Evolutionary conservation across 1,140 invertebrate species (phyloP), one percentile per base, ranked within the genome.

Genomic region (Euglossa dilemma): DNA sequence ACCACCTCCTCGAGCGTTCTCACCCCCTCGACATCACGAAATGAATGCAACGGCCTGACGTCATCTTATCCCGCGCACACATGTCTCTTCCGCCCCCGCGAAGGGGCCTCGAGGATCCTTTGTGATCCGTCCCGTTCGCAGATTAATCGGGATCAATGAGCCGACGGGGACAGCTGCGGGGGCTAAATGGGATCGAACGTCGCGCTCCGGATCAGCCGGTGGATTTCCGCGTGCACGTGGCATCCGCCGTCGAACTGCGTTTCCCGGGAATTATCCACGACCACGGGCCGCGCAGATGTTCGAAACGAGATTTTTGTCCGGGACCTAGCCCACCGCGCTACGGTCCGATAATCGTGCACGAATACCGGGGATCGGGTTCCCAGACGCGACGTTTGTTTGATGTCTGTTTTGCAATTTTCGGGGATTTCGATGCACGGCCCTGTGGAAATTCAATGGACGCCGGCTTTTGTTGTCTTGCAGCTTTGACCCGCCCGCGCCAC

Each of bases 111-210:
- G 43, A 43, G 67, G 14, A 52, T 78, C 86, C 61, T 88, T 88
- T 88, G 87, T 88, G 79, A 79, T 63, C 71, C 54, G 47, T 43
- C 66, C 28, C 36, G 78, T 71, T 66, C 83, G 23, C 28, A 56
- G 72, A 88, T 88, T 87, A 88, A 78, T 72, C 83, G 78, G 83
- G 64, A 87, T 83, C 86, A 85, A 87, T 78, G 83, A 78, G 43
- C 47, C 45, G 70, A 88, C 59, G 87, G 36, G 61, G 86, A 71
- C 87, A 88, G 86, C 86, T 88, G 86, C 70, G 57, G 79, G 45
- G 64, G 64, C 75, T 79, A 88, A 88, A 88, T 85, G 73, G 86
- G 52, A 85, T 78, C 78, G 28, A 25, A 36, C 63, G 18, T 69
- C 73, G 54, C 28, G 52, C 23, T 47, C 5, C n/a, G 5, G 56